phyloP scores from a whole-genome alignment of 2,113 vertebrate genomes.

The Dromiciops gliroides region DNA sequence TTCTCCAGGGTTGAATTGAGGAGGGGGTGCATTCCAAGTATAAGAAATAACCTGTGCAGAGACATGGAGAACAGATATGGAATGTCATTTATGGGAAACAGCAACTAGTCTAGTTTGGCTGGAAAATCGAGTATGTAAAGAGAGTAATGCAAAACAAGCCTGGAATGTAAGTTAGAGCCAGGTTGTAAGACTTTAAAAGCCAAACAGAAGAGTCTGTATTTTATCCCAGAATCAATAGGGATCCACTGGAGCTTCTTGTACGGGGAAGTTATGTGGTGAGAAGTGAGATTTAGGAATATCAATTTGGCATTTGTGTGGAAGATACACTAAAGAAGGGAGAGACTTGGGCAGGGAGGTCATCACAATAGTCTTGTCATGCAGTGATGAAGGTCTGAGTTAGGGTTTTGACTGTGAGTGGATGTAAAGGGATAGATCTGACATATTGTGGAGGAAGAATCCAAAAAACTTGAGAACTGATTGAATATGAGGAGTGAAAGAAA shows the following conservation, averaged over 20 bases:
- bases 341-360: not conserved
- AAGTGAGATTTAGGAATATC: not conserved
- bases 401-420: too few relatives aligned
- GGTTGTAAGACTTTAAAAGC: not conserved
- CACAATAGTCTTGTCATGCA: not conserved
- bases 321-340: not conserved
- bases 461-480: not conserved
- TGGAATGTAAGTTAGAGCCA: not conserved
- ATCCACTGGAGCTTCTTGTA: not conserved
- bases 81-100: not conserved
- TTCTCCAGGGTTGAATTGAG: not conserved
- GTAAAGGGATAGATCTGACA: not conserved
- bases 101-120: too few relatives aligned
- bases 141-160: not conserved
- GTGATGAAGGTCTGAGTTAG: not conserved
- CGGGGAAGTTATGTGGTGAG: not conserved
- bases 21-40: not conserved
- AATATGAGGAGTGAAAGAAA: not conserved
- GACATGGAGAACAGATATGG: too few relatives aligned
- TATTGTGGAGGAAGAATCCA: not conserved
- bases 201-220: not conserved
- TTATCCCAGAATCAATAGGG: too few relatives aligned
- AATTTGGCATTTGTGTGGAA: not conserved
- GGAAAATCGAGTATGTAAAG: not conserved
- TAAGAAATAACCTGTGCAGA: not conserved